Evolutionary conservation across 2,113 vertebrate species (phyloP), one percentile per base, ranked within the genome.

Genomic region (Stegastes partitus): DNA sequence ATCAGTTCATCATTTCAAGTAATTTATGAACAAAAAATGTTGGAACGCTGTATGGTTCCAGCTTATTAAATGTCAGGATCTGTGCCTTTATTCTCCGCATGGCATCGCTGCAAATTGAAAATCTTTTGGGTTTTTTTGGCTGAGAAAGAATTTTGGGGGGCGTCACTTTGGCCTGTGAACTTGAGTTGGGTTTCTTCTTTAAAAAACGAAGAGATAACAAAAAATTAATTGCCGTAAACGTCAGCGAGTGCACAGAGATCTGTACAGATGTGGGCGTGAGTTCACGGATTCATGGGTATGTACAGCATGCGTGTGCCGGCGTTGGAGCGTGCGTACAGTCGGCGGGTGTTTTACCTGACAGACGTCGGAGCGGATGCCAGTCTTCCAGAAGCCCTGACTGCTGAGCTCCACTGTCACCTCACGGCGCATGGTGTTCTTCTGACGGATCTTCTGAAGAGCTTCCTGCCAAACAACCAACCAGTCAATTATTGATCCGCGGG

Each of bases 341-440:
- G 68, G 68, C 4, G 23, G 64, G 12, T 0, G 56, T 34, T 34
- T 88, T 94, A 99, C 98, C 97, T 99, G 98, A 92, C 98, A 99
- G 87, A 99, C 97, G 0, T 99, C 98, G 55, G 98, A 99, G 73
- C 98, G 97, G 84, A 99, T 97, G 86, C 98, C 98, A 1, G 97
- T 98, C 84, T 98, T 99, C 97, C 98, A 99, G 95, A 99, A 99
- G 26, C 98, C 97, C 89, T 99, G 98, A 84, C 98, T 99, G 88
- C 98, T 99, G 47, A 99, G 94, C 87, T 99, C 98, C 42, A 99
- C 98, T 0, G 98, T 99, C 81, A 99, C 98, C 94, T 99, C 98
- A 47, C 98, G 95, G 59, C 98, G 95, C 98, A 99, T 99, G 0
- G 97, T 99, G 89, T 99, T 99, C 94, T 99, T 99, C 96, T 99